Evolutionary conservation across 2,797 vertebrate genomes (phyloP).

Genomic region (Fundulus diaphanus): DNA sequence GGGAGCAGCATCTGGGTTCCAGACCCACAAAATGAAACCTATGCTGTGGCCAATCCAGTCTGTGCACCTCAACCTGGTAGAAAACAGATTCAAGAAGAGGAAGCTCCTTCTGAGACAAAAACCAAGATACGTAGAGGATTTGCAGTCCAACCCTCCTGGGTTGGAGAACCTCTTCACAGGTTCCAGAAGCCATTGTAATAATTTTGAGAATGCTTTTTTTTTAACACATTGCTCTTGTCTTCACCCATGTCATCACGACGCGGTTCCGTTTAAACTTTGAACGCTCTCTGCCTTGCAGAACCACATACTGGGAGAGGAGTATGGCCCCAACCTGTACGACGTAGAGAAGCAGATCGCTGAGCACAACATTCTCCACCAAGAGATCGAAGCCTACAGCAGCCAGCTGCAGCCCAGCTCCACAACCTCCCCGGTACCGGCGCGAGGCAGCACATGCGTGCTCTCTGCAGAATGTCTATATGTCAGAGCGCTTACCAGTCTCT

Average conservation of each 20-base stretch:
- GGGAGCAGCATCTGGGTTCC: not conserved
- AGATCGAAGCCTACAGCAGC: slow-evolving; percentile 87
- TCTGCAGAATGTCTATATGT: too few species aligned
- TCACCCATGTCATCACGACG: not conserved
- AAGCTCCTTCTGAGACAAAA: too few species aligned
- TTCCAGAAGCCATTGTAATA: too few species aligned
- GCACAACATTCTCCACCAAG: slow-evolving; percentile 92
- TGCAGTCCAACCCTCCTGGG: too few species aligned
- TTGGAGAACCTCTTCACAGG: too few species aligned
- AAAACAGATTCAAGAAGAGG: too few species aligned
- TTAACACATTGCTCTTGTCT: too few species aligned
- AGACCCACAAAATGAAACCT: not conserved
- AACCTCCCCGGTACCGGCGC: slow-evolving; percentile 51
- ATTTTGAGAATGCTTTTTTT: too few species aligned
- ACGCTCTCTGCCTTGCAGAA: slow-evolving; percentile 52
- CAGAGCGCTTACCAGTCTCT: not conserved
- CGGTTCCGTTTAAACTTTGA: not conserved
- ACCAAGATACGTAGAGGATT: too few species aligned
- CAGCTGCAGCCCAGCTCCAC: slow-evolving; percentile 77
- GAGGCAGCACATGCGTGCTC: not conserved
- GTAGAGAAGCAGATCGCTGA: slow-evolving; percentile 92
- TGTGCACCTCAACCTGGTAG: not conserved
- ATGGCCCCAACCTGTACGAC: slow-evolving; percentile 84
- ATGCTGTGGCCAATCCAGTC: not conserved
- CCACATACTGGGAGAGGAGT: slow-evolving; percentile 73